Conservation (phyloP, 2,113 vertebrate species). For the Mystacornis crossleyi region DNA sequence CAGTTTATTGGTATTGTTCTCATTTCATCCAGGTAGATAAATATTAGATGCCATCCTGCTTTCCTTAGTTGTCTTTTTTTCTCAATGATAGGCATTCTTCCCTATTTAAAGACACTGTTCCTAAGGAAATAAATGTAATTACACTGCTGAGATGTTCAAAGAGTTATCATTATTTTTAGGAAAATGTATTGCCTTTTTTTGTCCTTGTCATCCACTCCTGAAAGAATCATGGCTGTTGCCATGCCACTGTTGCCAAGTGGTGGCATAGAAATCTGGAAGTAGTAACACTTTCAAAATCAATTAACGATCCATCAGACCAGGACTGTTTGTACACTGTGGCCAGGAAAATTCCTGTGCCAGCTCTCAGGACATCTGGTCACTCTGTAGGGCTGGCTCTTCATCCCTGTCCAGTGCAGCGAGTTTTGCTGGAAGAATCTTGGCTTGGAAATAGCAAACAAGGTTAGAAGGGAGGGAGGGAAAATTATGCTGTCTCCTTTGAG, state of each 20-base stretch:
- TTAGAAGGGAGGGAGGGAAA: neutral
- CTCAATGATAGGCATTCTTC: conserved; percentile 14
- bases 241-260: conserved; percentile 49
- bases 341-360: conserved; percentile 22
- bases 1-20: neutral
- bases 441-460: neutral
- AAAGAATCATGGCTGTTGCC: conserved; percentile 41
- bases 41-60: conserved; percentile 16
- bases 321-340: neutral
- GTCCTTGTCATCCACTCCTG: conserved; percentile 31
- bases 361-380: neutral
- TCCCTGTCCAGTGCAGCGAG: neutral
- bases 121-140: conserved; percentile 59
- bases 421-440: neutral
- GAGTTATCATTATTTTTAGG: conserved; percentile 52
- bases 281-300: conserved; percentile 52
- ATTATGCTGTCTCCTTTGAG: neutral
- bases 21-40: conserved; percentile 5
- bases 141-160: conserved; percentile 22
- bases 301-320: neutral
- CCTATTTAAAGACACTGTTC: conserved; percentile 42
- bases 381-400: neutral
- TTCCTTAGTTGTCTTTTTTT: neutral
- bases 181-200: conserved; percentile 39
- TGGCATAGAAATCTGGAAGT: conserved; percentile 32